Base-by-base conservation (phyloP, 2,888 invertebrate genomes). In the Corythucha ciliata region DNA sequence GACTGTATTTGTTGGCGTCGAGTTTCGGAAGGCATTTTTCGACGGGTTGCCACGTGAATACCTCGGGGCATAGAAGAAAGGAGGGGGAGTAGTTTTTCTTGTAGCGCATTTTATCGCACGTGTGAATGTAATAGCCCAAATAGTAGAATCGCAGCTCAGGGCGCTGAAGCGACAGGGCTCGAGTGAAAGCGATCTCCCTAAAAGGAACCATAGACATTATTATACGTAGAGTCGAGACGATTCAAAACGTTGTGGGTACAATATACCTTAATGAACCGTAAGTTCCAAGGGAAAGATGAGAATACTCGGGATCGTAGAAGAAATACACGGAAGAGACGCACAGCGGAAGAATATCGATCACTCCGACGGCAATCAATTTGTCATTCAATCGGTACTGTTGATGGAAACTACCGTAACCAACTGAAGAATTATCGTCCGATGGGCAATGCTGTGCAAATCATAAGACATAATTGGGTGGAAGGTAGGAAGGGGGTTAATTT, bases 71-170 rank as follows among this genome's bases (percentile, higher is more conserved):
- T 0, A 91, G 72, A 32, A 98, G 72, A 66, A 79, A 84, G 0
- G 96, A 96, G 0, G 94, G 90, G 14, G 67, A 68, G 65, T 87
- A 81, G 66, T 82, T 81, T 1, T 90, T 92, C 72, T 98, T 99
- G 71, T 99, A 99, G 53, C 83, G 77, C 98, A 99, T 99, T 73
- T 99, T 99, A 0, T 79, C 80, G 66, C 98, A 98, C 0, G 87
- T 79, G 67, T 97, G 92, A 60, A 98, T 92, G 66, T 98, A 99
- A 70, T 80, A 99, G 14, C 98, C 98, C 92, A 99, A 91, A 69
- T 97, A 98, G 69, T 99, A 99, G 69, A 83, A 85, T 64, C 79
- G 72, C 3, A 97, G 68, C 10, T 77, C 69, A 0, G 85, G 79
- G 25, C 75, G 72, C 14, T 65, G 58, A 48, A 70, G 68, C 55